phyloP scores from a whole-genome alignment of 92 coral and sea anemone genomes.

The Epizoanthus scotinus region DNA sequence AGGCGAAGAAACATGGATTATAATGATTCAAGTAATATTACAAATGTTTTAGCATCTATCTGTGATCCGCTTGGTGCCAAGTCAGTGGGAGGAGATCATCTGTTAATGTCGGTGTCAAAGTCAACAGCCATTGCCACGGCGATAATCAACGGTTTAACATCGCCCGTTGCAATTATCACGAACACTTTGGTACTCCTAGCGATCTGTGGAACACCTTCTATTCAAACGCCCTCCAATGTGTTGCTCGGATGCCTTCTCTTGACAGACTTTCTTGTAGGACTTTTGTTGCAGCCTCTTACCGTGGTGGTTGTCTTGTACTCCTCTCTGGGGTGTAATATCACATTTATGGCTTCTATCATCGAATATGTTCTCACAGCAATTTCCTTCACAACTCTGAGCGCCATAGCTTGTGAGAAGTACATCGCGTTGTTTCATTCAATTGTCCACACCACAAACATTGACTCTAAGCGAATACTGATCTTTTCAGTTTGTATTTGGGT shows the following conservation, averaged over 20 bases:
- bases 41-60: too few relatives aligned
- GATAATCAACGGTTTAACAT: conserved; percentile 8
- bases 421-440: conserved; percentile 25
- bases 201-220: conserved; percentile 29
- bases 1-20: not conserved
- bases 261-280: conserved; percentile 24
- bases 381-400: conserved; percentile 23
- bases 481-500: conserved; percentile 22
- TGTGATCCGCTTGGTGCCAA: not conserved
- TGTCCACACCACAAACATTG: not conserved
- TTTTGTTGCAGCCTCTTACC: conserved; percentile 14
- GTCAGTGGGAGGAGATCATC: not conserved
- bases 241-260: conserved; percentile 31
- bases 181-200: conserved; percentile 7
- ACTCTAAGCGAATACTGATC: not conserved
- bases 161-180: conserved; percentile 7
- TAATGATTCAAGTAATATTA: not conserved
- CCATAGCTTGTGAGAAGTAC: conserved; percentile 24
- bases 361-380: conserved; percentile 23
- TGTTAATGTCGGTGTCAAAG: conserved; percentile 4
- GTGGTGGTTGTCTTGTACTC: not conserved
- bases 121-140: conserved; percentile 19
- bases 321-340: not conserved
- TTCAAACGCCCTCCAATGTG: conserved; percentile 12
- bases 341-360: conserved; percentile 1